Conservation (phyloP, 2,113 vertebrate species). For the Pipra filicauda region DNA sequence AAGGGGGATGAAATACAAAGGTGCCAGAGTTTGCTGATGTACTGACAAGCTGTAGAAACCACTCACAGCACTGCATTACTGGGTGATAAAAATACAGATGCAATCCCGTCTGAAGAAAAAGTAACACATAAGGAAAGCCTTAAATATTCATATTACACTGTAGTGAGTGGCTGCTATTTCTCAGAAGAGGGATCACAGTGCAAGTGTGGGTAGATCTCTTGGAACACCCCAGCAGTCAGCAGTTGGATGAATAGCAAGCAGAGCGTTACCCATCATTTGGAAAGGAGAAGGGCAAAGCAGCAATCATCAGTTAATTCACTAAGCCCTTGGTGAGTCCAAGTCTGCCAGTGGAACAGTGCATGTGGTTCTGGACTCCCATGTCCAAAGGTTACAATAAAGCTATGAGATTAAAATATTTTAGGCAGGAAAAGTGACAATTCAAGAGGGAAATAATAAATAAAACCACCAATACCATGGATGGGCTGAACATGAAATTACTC, state of each 20-base stretch:
- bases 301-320: accelerated
- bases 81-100: not conserved
- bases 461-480: accelerated
- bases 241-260: not conserved
- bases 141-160: not conserved
- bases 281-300: not conserved
- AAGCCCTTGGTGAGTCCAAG: not conserved
- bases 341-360: not conserved
- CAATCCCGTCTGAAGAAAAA: not conserved
- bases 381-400: not conserved
- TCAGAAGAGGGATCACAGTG: not conserved
- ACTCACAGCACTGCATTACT: not conserved
- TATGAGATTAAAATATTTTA: not conserved
- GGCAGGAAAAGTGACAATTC: not conserved
- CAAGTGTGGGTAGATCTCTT: not conserved
- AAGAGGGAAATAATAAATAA: not conserved
- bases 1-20: not conserved
- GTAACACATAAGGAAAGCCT: not conserved
- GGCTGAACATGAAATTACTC: not conserved
- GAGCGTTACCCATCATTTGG: not conserved
- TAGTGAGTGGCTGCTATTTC: not conserved
- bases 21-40: not conserved
- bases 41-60: not conserved
- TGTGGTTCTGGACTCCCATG: not conserved
- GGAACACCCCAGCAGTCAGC: not conserved